Percentiles rank a stretch among this genome's conserved stretches.
Conservation (phyloP, 1,140 invertebrate genomes). For the Eumaeus atala region DNA sequence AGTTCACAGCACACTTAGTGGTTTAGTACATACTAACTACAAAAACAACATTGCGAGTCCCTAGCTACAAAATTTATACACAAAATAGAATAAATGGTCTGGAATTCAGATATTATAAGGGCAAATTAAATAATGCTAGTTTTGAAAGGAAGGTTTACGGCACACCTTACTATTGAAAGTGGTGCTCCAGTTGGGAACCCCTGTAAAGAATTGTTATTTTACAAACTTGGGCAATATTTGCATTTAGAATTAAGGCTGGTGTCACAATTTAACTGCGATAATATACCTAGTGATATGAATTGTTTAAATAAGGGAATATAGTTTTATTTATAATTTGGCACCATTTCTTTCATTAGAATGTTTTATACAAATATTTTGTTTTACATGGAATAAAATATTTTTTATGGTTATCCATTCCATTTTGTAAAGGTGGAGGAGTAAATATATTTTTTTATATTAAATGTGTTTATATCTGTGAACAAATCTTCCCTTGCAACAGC, state of each 20-base stretch:
- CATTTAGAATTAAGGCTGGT: not conserved
- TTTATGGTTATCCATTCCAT: slow-evolving; percentile 40
- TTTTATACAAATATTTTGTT: slow-evolving; percentile 12
- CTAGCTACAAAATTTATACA: too few species aligned
- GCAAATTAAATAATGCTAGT: too few species aligned
- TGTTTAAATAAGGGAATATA: slow-evolving; percentile 11
- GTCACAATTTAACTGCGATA: not conserved
- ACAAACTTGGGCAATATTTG: not conserved
- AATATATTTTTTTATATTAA: slow-evolving; percentile 29
- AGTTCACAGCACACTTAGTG: too few species aligned
- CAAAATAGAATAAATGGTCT: too few species aligned
- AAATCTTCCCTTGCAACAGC: slow-evolving; percentile 37
- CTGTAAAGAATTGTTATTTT: not conserved
- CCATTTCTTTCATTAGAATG: not conserved
- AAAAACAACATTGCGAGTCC: too few species aligned
- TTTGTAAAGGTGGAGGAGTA: slow-evolving; percentile 49
- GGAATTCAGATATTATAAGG: too few species aligned
- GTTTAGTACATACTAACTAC: too few species aligned
- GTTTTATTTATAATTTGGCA: slow-evolving; percentile 1
- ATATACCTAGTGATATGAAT: slow-evolving; percentile 1
- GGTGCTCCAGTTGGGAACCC: too few species aligned
- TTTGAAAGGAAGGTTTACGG: too few species aligned
- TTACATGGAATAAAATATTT: slow-evolving; percentile 27
- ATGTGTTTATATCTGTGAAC: slow-evolving; percentile 27
- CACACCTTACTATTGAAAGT: too few species aligned